These are phyloP conservation scores for Atrina japonica DNA, from an alignment of 2,888 invertebrate species.

Conservation along the genomic window DNA sequence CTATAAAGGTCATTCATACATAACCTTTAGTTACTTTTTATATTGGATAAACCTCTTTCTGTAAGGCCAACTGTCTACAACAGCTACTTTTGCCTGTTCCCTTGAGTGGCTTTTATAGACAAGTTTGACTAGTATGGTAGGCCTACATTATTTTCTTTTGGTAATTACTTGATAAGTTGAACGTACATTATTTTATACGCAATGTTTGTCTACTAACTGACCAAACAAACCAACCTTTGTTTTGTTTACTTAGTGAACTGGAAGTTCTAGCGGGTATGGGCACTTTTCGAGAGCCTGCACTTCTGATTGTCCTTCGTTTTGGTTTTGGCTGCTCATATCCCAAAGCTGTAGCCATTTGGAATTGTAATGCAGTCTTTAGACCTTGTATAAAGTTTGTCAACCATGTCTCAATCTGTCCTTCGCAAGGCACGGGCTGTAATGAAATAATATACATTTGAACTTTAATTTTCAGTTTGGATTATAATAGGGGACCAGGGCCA, in stretches of 20 bases:
- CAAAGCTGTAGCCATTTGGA: slow-evolving; percentile 71
- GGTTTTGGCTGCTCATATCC: slow-evolving; percentile 62
- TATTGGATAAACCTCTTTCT: neutral
- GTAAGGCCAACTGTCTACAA: too few relatives aligned
- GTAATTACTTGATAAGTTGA: too few relatives aligned
- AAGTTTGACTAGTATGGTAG: too few relatives aligned
- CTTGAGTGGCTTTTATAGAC: too few relatives aligned
- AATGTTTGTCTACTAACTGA: too few relatives aligned
- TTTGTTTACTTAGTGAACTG: slow-evolving; percentile 53
- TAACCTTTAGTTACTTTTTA: neutral
- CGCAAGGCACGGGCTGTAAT: slow-evolving; percentile 74
- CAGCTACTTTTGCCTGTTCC: too few relatives aligned
- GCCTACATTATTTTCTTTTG: too few relatives aligned
- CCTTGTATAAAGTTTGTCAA: slow-evolving; percentile 66
- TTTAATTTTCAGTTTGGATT: too few relatives aligned
- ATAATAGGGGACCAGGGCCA: too few relatives aligned
- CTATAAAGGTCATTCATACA: too few relatives aligned
- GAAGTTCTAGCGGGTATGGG: slow-evolving; percentile 55
- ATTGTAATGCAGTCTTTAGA: slow-evolving; percentile 72
- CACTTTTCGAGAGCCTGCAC: slow-evolving; percentile 72
- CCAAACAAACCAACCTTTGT: slow-evolving; percentile 32
- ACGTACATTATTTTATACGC: too few relatives aligned
- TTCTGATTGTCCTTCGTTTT: slow-evolving; percentile 61
- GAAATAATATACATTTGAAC: neutral
- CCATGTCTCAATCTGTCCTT: slow-evolving; percentile 78